phyloP scores from a whole-genome alignment of 1,140 invertebrate species.

The Atopsyche davidsoni region DNA sequence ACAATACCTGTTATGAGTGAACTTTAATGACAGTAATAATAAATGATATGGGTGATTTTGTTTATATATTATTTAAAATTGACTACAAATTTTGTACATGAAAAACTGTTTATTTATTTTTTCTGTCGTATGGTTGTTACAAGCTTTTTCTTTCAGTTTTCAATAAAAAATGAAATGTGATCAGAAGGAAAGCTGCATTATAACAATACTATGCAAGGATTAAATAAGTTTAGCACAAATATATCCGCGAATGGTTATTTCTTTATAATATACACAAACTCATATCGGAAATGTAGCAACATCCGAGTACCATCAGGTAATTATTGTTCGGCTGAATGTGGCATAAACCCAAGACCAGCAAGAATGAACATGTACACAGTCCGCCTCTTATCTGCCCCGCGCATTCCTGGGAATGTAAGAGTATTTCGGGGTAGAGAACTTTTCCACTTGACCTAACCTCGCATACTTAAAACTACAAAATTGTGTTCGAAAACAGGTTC shows the following conservation, averaged over 20 bases:
- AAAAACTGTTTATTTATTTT: constrained; percentile 28
- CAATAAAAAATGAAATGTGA: constrained; percentile 11
- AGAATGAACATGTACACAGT: constrained; percentile 17
- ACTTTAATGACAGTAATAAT: neutral
- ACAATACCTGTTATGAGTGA: constrained; percentile 22
- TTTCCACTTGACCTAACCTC: no score
- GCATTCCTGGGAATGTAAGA: constrained; percentile 14
- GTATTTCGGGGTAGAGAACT: neutral
- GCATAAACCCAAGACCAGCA: constrained; percentile 20
- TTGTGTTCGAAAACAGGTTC: no score
- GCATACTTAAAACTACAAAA: no score
- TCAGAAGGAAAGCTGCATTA: constrained; percentile 26
- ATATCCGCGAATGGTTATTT: constrained; percentile 15
- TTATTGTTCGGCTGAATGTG: constrained; percentile 9
- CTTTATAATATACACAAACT: constrained; percentile 12
- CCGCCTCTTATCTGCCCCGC: constrained; percentile 2
- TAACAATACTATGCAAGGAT: constrained; percentile 23
- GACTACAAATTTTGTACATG: constrained; percentile 25
- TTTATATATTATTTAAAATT: constrained; percentile 18
- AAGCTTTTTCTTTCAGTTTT: constrained; percentile 22
- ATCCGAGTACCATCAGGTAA: constrained; percentile 16
- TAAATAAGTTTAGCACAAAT: constrained; percentile 27
- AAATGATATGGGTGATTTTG: constrained; percentile 4
- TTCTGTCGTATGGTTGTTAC: constrained; percentile 24
- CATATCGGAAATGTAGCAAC: constrained; percentile 20